Evolutionary conservation across 2,888 invertebrate species (phyloP).

Genomic region (Polia nebulosa): DNA sequence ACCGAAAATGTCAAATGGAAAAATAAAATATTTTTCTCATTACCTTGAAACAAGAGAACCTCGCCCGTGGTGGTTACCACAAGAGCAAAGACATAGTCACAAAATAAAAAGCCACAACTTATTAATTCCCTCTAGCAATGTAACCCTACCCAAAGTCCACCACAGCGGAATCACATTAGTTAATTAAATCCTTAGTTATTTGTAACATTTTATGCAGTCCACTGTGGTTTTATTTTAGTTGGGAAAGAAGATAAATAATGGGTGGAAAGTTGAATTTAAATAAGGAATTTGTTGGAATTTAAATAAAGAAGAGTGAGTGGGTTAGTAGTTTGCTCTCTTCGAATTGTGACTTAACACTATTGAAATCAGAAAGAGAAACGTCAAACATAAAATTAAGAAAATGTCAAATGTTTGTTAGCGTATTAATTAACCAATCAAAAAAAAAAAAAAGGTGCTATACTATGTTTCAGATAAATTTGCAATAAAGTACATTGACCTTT

Average conservation of each 20-base stretch:
- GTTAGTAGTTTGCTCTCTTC: neutral
- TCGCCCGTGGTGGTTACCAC: too few relatives aligned
- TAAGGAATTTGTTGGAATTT: slow-evolving; percentile 6
- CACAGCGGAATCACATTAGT: slow-evolving; percentile 62
- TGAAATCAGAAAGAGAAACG: neutral
- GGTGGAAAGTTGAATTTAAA: slow-evolving; percentile 33
- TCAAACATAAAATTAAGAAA: neutral
- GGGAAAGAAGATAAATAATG: slow-evolving; percentile 48
- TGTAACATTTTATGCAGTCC: slow-evolving; percentile 61
- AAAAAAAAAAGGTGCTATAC: too few relatives aligned
- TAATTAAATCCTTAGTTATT: slow-evolving; percentile 62
- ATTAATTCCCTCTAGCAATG: slow-evolving; percentile 14
- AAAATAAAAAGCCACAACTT: neutral
- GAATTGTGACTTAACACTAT: neutral
- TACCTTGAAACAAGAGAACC: too few relatives aligned
- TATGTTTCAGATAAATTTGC: too few relatives aligned
- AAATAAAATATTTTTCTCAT: too few relatives aligned
- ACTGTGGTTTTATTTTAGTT: slow-evolving; percentile 57
- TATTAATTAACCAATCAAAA: too few relatives aligned
- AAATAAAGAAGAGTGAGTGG: neutral
- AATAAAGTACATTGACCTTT: too few relatives aligned
- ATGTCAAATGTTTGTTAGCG: too few relatives aligned
- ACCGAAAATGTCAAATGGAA: too few relatives aligned
- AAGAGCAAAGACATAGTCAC: too few relatives aligned
- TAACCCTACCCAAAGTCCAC: slow-evolving; percentile 5